Percentiles rank a stretch among this genome's conserved stretches.
Conservation (phyloP, 37 sponge, comb jelly and placozoan genomes). For the Hexactinellida sp. region DNA sequence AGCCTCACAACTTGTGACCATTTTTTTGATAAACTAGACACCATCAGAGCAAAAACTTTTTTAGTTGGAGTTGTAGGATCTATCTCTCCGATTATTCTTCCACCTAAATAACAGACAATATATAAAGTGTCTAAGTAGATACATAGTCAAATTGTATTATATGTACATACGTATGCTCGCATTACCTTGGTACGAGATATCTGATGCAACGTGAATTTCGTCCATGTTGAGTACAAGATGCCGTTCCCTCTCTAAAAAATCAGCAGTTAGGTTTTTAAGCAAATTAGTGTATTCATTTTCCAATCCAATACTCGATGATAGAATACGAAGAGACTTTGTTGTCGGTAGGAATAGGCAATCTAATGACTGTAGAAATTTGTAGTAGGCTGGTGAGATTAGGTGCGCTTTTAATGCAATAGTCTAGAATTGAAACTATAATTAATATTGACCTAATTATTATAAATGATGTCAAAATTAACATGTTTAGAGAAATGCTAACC, state of each 20-base stretch:
- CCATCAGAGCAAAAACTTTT: neutral
- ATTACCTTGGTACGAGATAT: neutral
- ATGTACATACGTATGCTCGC: neutral
- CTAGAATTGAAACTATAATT: too few relatives aligned
- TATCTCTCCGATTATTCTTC: neutral
- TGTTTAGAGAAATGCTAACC: neutral
- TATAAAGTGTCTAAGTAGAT: too few relatives aligned
- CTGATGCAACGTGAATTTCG: neutral
- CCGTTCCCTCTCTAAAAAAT: neutral
- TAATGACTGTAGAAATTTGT: neutral
- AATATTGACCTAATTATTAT: too few relatives aligned
- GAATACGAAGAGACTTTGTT: neutral
- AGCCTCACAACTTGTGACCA: slow-evolving; percentile 14
- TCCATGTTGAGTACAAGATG: neutral
- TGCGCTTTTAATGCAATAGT: neutral
- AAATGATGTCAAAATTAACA: neutral
- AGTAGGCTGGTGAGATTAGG: neutral
- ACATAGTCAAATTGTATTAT: neutral
- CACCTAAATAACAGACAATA: slow-evolving; percentile 8
- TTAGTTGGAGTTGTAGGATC: slow-evolving; percentile 7
- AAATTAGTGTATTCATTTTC: neutral
- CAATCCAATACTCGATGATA: neutral
- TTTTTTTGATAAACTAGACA: neutral
- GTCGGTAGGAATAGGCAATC: neutral
- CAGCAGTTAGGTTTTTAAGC: neutral